Conservation (phyloP, 2,888 invertebrate genomes). For the Globia sparganii region DNA sequence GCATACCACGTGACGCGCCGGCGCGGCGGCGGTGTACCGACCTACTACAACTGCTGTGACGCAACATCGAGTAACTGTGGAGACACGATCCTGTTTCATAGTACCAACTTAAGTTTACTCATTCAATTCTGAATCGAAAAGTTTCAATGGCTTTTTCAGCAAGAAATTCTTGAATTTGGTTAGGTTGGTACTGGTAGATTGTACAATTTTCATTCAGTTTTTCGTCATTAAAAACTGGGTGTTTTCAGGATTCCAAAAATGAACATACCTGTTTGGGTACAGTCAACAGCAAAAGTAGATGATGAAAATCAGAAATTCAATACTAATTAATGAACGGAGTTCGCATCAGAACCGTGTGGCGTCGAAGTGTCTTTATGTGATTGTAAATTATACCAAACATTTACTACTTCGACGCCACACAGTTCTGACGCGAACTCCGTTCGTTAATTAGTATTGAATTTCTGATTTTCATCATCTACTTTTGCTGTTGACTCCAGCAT, state of each 20-base stretch:
- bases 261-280: neutral
- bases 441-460: no score
- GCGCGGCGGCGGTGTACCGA: neutral
- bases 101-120: neutral
- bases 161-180: neutral
- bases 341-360: no score
- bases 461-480: no score
- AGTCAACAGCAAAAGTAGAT: no score
- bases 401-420: no score
- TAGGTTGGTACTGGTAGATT: neutral
- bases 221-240: neutral
- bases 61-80: conserved; percentile 31
- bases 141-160: conserved; percentile 6
- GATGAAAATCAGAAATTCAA: no score
- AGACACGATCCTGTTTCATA: conserved; percentile 5
- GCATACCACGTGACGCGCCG: neutral
- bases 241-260: neutral
- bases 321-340: no score
- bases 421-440: no score
- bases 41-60: conserved; percentile 24
- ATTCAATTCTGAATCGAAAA: neutral
- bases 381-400: no score
- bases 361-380: no score
- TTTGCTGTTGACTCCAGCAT: no score
- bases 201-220: neutral